Evolutionary conservation across 92 coral and sea anemone species (phyloP).

Genomic region (Bergia sp.): DNA sequence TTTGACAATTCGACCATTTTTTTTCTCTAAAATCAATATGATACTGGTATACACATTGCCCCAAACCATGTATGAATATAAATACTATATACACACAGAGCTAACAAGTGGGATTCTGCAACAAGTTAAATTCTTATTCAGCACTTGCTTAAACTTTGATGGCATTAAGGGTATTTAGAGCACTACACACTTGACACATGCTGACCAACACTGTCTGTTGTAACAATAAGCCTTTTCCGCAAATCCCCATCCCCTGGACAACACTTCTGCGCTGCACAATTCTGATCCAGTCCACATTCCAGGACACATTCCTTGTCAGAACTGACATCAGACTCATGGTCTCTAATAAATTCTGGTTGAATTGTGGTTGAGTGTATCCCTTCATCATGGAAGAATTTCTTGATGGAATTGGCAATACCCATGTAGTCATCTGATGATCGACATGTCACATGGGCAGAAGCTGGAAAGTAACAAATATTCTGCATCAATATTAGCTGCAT

Average conservation of each 20-base stretch:
- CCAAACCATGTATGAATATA: too few species aligned
- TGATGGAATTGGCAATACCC: constrained; percentile 92
- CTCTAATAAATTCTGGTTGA: constrained; percentile 94
- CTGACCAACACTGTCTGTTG: not conserved
- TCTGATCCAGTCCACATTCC: constrained; percentile 84
- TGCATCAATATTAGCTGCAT: not conserved
- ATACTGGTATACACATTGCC: too few species aligned
- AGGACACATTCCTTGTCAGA: constrained; percentile 77
- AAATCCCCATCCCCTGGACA: constrained; percentile 77
- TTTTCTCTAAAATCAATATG: too few species aligned
- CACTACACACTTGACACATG: constrained; percentile 35
- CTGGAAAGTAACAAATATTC: constrained; percentile 51
- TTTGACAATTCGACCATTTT: too few species aligned
- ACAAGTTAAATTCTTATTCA: not conserved
- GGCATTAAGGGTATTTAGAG: not conserved
- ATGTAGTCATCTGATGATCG: constrained; percentile 96
- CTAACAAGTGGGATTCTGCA: not conserved
- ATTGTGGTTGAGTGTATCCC: constrained; percentile 99
- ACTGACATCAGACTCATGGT: constrained; percentile 41
- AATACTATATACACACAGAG: too few species aligned
- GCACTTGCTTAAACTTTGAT: not conserved
- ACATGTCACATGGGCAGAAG: constrained; percentile 95
- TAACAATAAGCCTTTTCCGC: constrained; percentile 49
- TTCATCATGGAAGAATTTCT: constrained; percentile 95
- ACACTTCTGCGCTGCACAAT: constrained; percentile 94